Percentiles rank a stretch among this genome's conserved stretches.
Conservation (phyloP, 2,888 invertebrate genomes). For the Cephus runcator region DNA sequence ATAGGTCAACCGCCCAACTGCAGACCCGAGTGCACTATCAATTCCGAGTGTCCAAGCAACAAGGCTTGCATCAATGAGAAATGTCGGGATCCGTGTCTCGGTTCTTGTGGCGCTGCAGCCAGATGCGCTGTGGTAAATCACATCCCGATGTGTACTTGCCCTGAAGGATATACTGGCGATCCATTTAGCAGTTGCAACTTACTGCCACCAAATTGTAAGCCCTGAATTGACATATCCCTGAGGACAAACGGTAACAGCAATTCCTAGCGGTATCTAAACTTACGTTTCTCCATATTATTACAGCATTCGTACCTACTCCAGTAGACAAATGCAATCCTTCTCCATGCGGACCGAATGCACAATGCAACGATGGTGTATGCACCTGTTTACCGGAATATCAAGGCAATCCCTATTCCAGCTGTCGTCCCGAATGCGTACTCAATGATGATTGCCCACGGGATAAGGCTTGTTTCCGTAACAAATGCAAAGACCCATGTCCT, state of each 20-base stretch:
- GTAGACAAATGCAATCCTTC: slow-evolving; percentile 49
- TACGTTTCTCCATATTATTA: slow-evolving; percentile 18
- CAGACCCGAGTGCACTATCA: slow-evolving; percentile 69
- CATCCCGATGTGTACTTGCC: slow-evolving; percentile 60
- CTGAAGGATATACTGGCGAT: slow-evolving; percentile 56
- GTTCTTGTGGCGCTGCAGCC: slow-evolving; percentile 62
- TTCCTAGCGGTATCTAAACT: not conserved
- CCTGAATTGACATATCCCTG: not conserved
- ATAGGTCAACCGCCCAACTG: slow-evolving; percentile 70
- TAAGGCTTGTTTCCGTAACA: slow-evolving; percentile 78
- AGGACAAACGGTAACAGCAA: not conserved
- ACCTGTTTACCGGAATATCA: slow-evolving; percentile 59
- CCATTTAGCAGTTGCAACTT: slow-evolving; percentile 49
- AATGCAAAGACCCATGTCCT: slow-evolving; percentile 81
- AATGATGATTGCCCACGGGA: slow-evolving; percentile 79
- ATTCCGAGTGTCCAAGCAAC: slow-evolving; percentile 68
- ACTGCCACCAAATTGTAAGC: slow-evolving; percentile 34
- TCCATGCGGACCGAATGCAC: slow-evolving; percentile 58
- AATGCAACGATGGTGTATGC: slow-evolving; percentile 54
- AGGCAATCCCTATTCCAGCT: slow-evolving; percentile 71
- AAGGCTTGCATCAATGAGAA: slow-evolving; percentile 67
- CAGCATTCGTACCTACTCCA: slow-evolving; percentile 46
- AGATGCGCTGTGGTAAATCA: slow-evolving; percentile 56
- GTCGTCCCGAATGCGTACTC: slow-evolving; percentile 80
- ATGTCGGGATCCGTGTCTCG: slow-evolving; percentile 58